phyloP scores from a whole-genome alignment of 30 jellyfish, hydroid and myxozoan species.

The Phacellophora camtschatica region DNA sequence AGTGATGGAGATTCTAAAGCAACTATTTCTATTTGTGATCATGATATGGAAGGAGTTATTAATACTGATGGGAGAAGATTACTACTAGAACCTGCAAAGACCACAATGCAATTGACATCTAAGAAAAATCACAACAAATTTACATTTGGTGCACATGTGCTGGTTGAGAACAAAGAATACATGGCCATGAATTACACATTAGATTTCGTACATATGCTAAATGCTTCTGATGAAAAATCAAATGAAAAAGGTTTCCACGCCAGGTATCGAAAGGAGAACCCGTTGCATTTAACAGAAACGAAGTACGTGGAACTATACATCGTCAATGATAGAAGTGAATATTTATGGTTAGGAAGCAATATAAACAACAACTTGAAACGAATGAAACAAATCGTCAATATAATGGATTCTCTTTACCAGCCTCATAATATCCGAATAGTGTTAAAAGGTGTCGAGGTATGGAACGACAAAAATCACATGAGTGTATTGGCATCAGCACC shows the following conservation, averaged over 20 bases:
- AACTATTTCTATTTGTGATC: constrained; percentile 30
- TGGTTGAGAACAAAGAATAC: neutral
- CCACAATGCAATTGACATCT: neutral
- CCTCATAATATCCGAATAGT: constrained; percentile 66
- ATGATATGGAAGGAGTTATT: constrained; percentile 42
- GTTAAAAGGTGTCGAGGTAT: constrained; percentile 75
- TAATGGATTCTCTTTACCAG: constrained; percentile 66
- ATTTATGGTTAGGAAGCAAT: constrained; percentile 32
- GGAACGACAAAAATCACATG: constrained; percentile 54
- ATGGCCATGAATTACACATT: neutral
- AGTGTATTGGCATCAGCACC: neutral
- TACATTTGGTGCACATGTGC: constrained; percentile 41
- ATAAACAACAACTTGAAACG: constrained; percentile 45
- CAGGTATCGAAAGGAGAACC: neutral
- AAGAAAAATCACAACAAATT: neutral
- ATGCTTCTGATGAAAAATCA: too few relatives aligned
- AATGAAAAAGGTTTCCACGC: too few relatives aligned
- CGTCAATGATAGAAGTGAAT: constrained; percentile 72
- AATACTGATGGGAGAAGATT: neutral
- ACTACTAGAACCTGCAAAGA: constrained; percentile 11
- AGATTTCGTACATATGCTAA: too few relatives aligned
- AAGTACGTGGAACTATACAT: constrained; percentile 77
- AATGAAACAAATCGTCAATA: constrained; percentile 52
- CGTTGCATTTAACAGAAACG: constrained; percentile 33
- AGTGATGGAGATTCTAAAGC: constrained; percentile 1